phyloP scores from a whole-genome alignment of 2,797 vertebrate genomes.

The Bovichtus variegatus region DNA sequence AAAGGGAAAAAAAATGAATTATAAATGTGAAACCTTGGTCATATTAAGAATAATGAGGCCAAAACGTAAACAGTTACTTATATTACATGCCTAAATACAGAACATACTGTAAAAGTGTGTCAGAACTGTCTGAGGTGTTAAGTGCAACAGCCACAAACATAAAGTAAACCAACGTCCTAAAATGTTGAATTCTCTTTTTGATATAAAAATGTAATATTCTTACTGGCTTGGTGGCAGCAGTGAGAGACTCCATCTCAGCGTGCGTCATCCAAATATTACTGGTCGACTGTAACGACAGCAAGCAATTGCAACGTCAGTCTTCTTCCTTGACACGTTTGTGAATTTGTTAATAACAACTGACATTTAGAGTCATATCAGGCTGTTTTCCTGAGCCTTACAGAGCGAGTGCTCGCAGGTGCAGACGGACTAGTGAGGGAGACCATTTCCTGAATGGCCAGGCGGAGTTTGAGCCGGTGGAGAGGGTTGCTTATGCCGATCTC shows the following conservation, averaged over 20 bases:
- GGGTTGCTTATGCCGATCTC: slow-evolving; percentile 96
- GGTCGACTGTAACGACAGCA: slow-evolving; percentile 87
- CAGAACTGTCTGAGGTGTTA: background rate
- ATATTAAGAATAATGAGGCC: slow-evolving; percentile 16
- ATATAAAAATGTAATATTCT: slow-evolving; percentile 70
- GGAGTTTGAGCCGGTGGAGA: slow-evolving; percentile 92
- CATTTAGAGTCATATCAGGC: background rate
- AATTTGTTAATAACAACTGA: background rate
- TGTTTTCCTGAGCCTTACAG: slow-evolving; percentile 62
- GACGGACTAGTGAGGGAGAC: slow-evolving; percentile 94
- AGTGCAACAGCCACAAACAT: background rate
- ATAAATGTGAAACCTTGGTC: slow-evolving; percentile 59
- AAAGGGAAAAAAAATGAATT: slow-evolving; percentile 70
- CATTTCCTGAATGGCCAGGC: slow-evolving; percentile 96
- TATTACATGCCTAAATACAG: background rate
- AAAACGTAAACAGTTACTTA: slow-evolving; percentile 5
- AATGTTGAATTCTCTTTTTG: background rate
- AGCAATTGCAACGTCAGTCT: slow-evolving; percentile 37
- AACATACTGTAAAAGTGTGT: background rate
- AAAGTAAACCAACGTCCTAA: slow-evolving; percentile 1
- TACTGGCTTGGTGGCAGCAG: slow-evolving; percentile 93
- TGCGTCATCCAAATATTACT: slow-evolving; percentile 98
- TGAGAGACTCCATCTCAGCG: slow-evolving; percentile 95
- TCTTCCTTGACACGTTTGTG: background rate
- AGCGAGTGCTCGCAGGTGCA: slow-evolving; percentile 92